Percentiles rank a stretch among this genome's conserved stretches.
Conservation (phyloP, 1,140 invertebrate genomes). For the Pseudomyrmex dendroicus region DNA sequence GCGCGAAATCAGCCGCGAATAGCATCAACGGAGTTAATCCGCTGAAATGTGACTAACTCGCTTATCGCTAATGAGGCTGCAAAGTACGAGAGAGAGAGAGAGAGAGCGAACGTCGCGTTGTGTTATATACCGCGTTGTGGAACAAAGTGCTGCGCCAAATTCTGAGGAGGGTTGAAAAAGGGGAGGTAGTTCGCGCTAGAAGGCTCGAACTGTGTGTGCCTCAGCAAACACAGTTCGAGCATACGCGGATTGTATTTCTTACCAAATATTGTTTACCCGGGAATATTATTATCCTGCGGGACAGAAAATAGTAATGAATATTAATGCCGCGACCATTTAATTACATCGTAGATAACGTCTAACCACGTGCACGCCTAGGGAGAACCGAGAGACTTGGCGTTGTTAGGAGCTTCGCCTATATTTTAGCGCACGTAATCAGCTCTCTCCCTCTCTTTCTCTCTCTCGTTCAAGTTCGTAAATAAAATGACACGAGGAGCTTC, state of each 20-base stretch:
- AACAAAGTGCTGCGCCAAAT: conserved; percentile 38
- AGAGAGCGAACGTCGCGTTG: neutral
- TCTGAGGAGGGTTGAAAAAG: conserved; percentile 21
- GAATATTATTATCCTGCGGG: conserved; percentile 34
- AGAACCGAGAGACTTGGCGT: neutral
- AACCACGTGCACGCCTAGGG: conserved; percentile 3
- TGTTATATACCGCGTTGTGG: conserved; percentile 13
- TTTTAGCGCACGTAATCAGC: neutral
- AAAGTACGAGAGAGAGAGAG: conserved; percentile 22
- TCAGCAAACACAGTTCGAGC: conserved; percentile 28
- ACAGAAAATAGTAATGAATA: conserved; percentile 58
- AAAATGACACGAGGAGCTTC: too few relatives aligned
- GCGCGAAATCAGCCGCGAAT: conserved; percentile 38
- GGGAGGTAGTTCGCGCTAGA: neutral
- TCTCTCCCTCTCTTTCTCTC: too few relatives aligned
- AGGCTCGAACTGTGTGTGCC: conserved; percentile 14
- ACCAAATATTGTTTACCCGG: conserved; percentile 38
- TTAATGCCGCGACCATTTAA: conserved; percentile 53
- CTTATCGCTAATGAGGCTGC: conserved; percentile 52
- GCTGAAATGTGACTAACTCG: conserved; percentile 53
- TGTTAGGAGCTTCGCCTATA: neutral
- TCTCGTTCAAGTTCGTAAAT: too few relatives aligned
- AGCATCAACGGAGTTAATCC: conserved; percentile 34
- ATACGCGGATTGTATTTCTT: conserved; percentile 51
- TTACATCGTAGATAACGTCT: conserved; percentile 47